These are phyloP conservation scores for Iguana delicatissima DNA, from an alignment of 2,797 vertebrate genomes.

Conservation along the genomic window DNA sequence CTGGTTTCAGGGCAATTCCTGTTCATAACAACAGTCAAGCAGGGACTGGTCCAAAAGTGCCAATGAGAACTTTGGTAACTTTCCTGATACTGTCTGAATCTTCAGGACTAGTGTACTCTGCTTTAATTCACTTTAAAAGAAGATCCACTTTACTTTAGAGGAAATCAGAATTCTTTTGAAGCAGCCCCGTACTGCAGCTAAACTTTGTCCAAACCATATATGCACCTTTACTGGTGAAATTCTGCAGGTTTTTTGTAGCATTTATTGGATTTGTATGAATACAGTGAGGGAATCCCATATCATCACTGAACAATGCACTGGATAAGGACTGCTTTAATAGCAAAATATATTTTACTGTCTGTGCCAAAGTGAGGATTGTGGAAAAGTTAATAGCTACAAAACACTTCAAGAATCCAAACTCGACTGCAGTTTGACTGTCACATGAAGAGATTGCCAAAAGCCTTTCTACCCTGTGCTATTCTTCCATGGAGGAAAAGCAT, in stretches of 20 bases:
- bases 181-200: no score
- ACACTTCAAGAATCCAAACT: neutral
- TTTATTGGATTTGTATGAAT: neutral
- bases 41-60: neutral
- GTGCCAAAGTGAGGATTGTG: neutral
- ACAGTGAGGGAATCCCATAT: neutral
- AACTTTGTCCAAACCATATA: neutral
- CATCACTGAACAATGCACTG: neutral
- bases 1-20: neutral
- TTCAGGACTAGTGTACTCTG: neutral
- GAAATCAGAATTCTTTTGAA: neutral
- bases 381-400: neutral
- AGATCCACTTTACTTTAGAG: neutral
- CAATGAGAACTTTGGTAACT: neutral
- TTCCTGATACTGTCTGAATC: neutral
- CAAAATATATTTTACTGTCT: neutral
- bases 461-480: constrained; percentile 19
- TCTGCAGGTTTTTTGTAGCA: no score
- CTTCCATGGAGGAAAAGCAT: neutral
- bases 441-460: constrained; percentile 19
- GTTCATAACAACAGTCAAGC: neutral
- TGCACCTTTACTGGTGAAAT: neutral
- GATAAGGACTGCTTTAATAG: neutral
- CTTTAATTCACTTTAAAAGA: neutral
- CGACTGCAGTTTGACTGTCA: neutral